Conservation (phyloP, 2,888 invertebrate genomes). For the Ptychoptera contaminata region DNA sequence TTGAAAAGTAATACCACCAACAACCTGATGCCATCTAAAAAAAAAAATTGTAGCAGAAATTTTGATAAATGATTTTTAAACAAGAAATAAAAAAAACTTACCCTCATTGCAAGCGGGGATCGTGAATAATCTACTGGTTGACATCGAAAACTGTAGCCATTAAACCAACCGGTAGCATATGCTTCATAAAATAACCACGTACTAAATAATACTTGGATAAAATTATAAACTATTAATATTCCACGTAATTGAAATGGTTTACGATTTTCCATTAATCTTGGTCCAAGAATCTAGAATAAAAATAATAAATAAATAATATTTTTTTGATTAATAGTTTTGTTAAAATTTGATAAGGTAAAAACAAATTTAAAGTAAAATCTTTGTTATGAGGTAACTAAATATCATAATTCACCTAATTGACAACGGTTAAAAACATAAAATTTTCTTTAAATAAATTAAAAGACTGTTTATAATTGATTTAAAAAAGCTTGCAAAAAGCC, state of each 20-base stretch:
- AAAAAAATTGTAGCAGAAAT: background rate
- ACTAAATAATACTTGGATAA: constrained; percentile 50
- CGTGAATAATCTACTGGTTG: constrained; percentile 68
- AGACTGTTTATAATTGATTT: too few species aligned
- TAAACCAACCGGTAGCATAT: constrained; percentile 49
- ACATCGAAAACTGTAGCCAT: constrained; percentile 55
- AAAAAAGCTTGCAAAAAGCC: too few species aligned
- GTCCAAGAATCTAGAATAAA: constrained; percentile 46
- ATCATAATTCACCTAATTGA: background rate
- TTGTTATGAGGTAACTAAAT: background rate
- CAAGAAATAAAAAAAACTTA: constrained; percentile 27
- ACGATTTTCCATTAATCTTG: constrained; percentile 70
- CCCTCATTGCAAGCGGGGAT: constrained; percentile 48
- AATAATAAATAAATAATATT: background rate
- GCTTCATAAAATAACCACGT: constrained; percentile 35
- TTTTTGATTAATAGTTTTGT: too few species aligned
- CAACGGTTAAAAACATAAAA: too few species aligned
- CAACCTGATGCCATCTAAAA: constrained; percentile 66
- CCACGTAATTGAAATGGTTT: constrained; percentile 63
- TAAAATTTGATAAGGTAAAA: too few species aligned
- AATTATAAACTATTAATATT: constrained; percentile 67
- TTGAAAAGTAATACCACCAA: constrained; percentile 92
- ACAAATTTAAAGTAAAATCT: background rate
- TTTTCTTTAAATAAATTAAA: too few species aligned
- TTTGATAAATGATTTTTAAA: background rate